Evolutionary conservation across 2,113 vertebrate genomes (phyloP).

Genomic region (Pampusana beccarii): DNA sequence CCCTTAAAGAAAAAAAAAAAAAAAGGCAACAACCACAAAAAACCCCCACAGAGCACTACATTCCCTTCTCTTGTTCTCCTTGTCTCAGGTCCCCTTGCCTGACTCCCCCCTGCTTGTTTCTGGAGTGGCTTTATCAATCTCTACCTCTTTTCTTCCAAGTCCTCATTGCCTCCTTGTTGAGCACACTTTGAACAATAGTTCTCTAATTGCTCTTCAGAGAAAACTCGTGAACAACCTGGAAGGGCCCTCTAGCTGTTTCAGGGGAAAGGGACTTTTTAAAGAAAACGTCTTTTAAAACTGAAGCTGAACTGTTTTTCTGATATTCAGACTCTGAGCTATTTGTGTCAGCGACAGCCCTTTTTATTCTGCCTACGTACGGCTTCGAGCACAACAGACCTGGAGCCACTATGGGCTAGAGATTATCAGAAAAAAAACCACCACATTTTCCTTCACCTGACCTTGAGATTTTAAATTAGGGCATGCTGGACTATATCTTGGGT

Average conservation of each 20-base stretch:
- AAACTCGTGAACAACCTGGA: constrained; percentile 17
- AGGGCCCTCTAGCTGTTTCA: constrained; percentile 42
- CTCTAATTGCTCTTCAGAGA: constrained; percentile 67
- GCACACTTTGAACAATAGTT: constrained; percentile 51
- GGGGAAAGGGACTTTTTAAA: neutral
- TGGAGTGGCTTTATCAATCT: constrained; percentile 22
- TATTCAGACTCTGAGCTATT: neutral
- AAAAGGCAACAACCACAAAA: neutral
- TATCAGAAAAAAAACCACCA: neutral
- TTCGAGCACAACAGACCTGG: neutral
- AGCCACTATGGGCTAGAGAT: rapidly evolving
- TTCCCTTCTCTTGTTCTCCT: neutral
- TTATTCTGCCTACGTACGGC: neutral
- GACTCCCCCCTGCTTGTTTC: constrained; percentile 14
- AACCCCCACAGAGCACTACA: neutral
- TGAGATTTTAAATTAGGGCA: neutral
- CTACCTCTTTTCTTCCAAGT: constrained; percentile 34
- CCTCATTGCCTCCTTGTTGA: constrained; percentile 25
- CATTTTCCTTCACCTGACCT: neutral
- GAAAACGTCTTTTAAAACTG: neutral
- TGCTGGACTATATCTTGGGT: neutral
- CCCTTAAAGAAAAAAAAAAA: neutral
- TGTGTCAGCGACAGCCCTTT: neutral
- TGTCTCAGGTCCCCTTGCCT: neutral
- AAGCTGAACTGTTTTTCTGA: neutral